phyloP scores from a whole-genome alignment of 35 echinoderm and acorn worm species.

The Apostichopus californicus region DNA sequence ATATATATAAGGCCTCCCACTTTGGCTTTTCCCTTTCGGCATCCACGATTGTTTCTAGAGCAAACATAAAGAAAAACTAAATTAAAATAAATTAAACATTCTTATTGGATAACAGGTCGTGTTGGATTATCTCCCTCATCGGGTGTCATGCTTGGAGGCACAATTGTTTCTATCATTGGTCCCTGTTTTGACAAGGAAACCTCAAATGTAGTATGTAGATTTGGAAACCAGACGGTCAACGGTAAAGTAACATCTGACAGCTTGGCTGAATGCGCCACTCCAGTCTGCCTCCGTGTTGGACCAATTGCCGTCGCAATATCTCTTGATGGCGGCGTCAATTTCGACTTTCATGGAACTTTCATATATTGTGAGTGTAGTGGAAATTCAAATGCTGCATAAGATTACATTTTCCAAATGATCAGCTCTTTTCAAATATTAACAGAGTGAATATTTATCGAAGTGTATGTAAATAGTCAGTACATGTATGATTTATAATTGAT shows the following conservation, averaged over 20 bases:
- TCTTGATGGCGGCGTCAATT: neutral
- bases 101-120: neutral
- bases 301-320: neutral
- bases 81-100: neutral
- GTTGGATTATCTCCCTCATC: constrained; percentile 1
- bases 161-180: neutral
- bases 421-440: too few relatives aligned
- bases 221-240: neutral
- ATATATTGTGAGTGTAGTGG: neutral
- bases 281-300: neutral
- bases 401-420: too few relatives aligned
- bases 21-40: too few relatives aligned
- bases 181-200: neutral
- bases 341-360: neutral
- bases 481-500: too few relatives aligned
- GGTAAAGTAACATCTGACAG: neutral
- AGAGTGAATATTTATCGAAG: too few relatives aligned
- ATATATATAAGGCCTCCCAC: too few relatives aligned
- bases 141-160: constrained; percentile 6
- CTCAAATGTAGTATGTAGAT: neutral
- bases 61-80: too few relatives aligned
- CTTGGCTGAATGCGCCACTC: constrained; percentile 10
- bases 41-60: too few relatives aligned
- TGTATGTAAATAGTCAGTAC: too few relatives aligned
- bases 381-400: too few relatives aligned